Percentiles rank a stretch among this genome's conserved stretches.
Conservation (phyloP, 2,888 invertebrate genomes). For the Altica lythri region DNA sequence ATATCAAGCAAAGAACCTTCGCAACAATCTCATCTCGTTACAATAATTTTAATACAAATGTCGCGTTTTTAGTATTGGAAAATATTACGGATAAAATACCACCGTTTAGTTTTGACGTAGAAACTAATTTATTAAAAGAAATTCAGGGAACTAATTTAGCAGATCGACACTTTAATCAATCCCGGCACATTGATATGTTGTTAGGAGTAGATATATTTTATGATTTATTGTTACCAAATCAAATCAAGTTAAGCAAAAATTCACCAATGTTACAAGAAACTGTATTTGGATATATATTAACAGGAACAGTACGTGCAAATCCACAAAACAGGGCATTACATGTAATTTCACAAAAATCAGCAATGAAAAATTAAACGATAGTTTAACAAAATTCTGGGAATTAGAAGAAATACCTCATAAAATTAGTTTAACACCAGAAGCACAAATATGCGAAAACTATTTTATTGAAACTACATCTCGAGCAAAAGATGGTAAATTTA, state of each 20-base stretch:
- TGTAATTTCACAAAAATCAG: constrained; percentile 10
- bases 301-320: background rate
- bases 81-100: constrained; percentile 8
- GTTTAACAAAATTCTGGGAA: constrained; percentile 25
- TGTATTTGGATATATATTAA: background rate
- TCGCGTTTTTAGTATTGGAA: constrained; percentile 3
- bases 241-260: constrained; percentile 17
- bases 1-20: background rate
- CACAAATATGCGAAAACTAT: constrained; percentile 17
- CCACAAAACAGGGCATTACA: background rate
- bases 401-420: constrained; percentile 16
- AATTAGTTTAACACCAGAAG: background rate
- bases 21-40: background rate
- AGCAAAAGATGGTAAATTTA: constrained; percentile 17
- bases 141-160: background rate
- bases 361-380: constrained; percentile 3
- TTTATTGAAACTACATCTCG: constrained; percentile 23
- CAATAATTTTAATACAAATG: constrained; percentile 6
- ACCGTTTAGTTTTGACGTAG: background rate
- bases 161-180: constrained; percentile 6
- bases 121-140: background rate
- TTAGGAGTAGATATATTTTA: constrained; percentile 23
- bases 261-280: constrained; percentile 1
- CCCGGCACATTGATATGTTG: constrained; percentile 10
- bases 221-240: constrained; percentile 14